Percentiles rank a stretch among this genome's conserved stretches.
phyloP scores from a whole-genome alignment of 2,888 invertebrate genomes.

The Galeopsomyia nigrocyanea region DNA sequence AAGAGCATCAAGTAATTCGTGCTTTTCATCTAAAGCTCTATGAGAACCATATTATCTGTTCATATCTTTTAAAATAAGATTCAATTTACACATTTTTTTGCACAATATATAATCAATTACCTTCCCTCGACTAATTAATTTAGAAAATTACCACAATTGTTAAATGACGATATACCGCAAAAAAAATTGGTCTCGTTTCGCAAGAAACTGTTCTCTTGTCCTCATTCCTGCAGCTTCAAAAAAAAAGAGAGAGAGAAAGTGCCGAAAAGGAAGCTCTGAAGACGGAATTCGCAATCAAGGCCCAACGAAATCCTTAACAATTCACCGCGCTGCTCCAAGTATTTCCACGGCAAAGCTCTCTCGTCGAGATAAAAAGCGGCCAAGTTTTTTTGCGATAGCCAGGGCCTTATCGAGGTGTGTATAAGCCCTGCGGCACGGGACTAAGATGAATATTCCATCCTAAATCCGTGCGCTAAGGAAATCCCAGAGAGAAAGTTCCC shows the following conservation, averaged over 20 bases:
- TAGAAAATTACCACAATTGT: no score
- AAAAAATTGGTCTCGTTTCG: no score
- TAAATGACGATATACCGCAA: no score
- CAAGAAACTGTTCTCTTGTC: no score
- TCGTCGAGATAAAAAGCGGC: constrained; percentile 11
- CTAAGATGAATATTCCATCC: constrained; percentile 66
- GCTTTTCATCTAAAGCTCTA: constrained; percentile 4
- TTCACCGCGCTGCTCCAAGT: constrained; percentile 13
- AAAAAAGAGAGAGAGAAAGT: background rate
- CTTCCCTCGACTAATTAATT: no score
- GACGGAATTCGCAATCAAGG: constrained; percentile 35
- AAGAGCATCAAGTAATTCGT: constrained; percentile 25
- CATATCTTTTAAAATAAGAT: no score
- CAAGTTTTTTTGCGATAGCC: constrained; percentile 37
- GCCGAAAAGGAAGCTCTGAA: background rate
- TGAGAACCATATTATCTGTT: constrained; percentile 8
- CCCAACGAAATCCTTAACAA: constrained; percentile 35
- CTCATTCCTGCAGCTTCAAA: no score
- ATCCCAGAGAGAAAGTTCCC: constrained; percentile 49
- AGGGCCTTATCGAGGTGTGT: constrained; percentile 40
- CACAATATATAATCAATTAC: no score
- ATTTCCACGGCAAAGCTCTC: no score
- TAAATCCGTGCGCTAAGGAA: constrained; percentile 62
- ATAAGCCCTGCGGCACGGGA: constrained; percentile 53
- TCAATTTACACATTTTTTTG: no score